These are phyloP conservation scores for Halichoerus grypus DNA, from an alignment of 2,113 vertebrate species.

Conservation along the genomic window DNA sequence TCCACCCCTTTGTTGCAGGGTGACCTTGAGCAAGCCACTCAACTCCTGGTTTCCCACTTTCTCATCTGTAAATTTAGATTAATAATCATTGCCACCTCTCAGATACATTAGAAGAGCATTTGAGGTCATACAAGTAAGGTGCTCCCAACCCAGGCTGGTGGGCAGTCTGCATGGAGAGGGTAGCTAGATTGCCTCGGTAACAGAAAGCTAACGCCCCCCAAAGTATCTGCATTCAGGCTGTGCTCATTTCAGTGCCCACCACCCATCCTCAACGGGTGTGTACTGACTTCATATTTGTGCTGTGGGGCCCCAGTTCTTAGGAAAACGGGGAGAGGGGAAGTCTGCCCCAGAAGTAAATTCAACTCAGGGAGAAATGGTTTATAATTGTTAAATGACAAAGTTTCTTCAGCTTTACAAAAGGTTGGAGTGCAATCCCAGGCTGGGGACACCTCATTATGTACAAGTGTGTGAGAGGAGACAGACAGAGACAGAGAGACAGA, in stretches of 20 bases:
- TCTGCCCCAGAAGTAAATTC: background rate
- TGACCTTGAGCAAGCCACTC: background rate
- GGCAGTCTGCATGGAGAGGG: background rate
- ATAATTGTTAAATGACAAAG: background rate
- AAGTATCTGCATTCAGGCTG: background rate
- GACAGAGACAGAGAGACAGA: background rate
- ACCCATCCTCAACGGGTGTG: fast-evolving
- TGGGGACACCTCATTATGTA: background rate
- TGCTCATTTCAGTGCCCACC: fast-evolving
- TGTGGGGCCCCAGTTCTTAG: background rate
- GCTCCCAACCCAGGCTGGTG: background rate
- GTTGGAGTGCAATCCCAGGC: background rate
- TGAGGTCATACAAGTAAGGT: background rate
- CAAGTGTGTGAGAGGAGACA: background rate
- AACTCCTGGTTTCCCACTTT: background rate
- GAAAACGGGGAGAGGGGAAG: background rate
- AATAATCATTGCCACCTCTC: background rate
- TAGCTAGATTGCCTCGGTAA: background rate
- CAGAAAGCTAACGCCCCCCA: background rate
- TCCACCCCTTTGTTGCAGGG: background rate
- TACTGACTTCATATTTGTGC: background rate
- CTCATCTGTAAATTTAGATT: background rate
- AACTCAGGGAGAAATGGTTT: background rate
- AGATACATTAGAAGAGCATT: background rate
- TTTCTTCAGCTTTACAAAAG: background rate